Percentiles rank a stretch among this genome's conserved stretches.
phyloP scores from a whole-genome alignment of 2,113 vertebrate genomes.

The Dromas ardeola region DNA sequence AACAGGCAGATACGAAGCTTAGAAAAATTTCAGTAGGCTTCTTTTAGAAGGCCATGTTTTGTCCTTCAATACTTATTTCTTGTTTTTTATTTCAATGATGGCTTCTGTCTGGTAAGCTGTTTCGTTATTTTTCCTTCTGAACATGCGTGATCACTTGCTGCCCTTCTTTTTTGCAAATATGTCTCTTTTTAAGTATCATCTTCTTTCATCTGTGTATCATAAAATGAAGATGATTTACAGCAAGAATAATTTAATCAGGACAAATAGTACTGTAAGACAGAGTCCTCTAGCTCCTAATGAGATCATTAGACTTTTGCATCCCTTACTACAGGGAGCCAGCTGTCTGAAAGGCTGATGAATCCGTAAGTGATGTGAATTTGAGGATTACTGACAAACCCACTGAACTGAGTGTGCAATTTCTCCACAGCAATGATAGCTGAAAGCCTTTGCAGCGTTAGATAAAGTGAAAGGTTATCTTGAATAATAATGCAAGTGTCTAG shows the following conservation, averaged over 20 bases:
- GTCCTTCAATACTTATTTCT: background rate
- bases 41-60: background rate
- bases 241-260: conserved; percentile 1
- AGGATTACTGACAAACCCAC: background rate
- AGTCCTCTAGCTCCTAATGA: background rate
- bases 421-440: background rate
- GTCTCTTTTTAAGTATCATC: background rate
- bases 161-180: background rate
- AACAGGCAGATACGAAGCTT: background rate
- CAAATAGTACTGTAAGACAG: background rate
- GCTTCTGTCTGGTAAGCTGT: background rate
- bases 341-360: conserved; percentile 21
- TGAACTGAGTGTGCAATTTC: background rate
- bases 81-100: background rate
- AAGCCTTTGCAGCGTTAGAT: background rate
- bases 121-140: background rate
- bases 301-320: background rate
- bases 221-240: background rate
- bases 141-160: background rate
- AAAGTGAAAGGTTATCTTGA: background rate
- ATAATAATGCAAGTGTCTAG: background rate
- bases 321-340: background rate
- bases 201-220: background rate
- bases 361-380: background rate
- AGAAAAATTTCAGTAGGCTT: background rate